phyloP scores from a whole-genome alignment of 1,140 invertebrate species.

The Eubasilissa regina region DNA sequence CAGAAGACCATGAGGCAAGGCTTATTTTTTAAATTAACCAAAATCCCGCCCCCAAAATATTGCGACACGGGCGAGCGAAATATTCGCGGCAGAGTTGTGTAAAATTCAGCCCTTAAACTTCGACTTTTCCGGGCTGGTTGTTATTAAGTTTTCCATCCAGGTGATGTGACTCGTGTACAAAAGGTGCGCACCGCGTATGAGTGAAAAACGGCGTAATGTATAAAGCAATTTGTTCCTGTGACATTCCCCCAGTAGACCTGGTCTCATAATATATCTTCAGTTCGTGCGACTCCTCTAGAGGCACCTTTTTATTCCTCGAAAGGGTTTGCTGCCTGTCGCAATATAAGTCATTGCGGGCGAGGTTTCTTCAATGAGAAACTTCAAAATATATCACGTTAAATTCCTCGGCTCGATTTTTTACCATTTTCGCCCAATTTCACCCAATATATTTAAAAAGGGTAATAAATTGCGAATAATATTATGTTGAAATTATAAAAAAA shows the following conservation, averaged over 20 bases:
- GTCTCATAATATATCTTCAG: constrained; percentile 44
- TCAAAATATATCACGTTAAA: constrained; percentile 1
- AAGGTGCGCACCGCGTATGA: constrained; percentile 2
- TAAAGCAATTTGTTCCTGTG: constrained; percentile 57
- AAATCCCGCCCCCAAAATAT: no score
- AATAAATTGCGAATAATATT: no score
- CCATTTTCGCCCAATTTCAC: no score
- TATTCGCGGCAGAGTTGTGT: no score
- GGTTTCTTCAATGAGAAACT: background rate
- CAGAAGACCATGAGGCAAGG: no score
- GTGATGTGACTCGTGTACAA: constrained; percentile 35
- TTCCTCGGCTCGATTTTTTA: background rate
- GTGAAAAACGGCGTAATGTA: constrained; percentile 54
- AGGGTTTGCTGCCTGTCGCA: background rate
- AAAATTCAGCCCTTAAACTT: constrained; percentile 1
- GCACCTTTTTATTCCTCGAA: constrained; percentile 20
- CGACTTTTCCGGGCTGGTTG: background rate
- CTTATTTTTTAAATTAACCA: no score
- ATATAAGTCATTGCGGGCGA: constrained; percentile 15
- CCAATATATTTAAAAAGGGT: no score
- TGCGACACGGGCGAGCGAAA: no score
- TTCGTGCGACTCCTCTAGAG: constrained; percentile 12
- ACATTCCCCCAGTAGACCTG: constrained; percentile 47
- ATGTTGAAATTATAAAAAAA: no score
- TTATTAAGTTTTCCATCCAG: constrained; percentile 19